Conservation (phyloP, 2,797 vertebrate genomes). For the Manis pentadactyla region DNA sequence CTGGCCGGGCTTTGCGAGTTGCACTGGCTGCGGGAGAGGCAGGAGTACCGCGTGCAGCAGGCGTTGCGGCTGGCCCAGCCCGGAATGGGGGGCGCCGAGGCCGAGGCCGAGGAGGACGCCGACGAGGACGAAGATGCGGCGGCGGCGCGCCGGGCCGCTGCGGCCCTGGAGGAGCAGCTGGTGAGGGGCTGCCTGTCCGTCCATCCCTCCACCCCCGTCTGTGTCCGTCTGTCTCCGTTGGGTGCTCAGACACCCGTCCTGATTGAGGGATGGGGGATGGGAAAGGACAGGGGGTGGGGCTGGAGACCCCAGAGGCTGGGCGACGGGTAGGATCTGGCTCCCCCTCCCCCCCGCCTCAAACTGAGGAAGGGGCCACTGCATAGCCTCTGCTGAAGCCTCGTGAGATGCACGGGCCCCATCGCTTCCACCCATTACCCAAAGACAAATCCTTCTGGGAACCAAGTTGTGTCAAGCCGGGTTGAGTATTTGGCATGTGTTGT, state of each 20-base stretch:
- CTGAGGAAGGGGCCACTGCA: not conserved
- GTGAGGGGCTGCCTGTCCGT: conserved; percentile 74
- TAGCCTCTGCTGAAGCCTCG: not conserved
- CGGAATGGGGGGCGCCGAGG: conserved; percentile 81
- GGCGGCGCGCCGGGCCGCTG: conserved; percentile 76
- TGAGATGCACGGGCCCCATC: not conserved
- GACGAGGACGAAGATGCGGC: conserved; percentile 78
- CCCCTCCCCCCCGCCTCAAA: conserved; percentile 3
- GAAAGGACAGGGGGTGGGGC: conserved; percentile 17
- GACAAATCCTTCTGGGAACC: conserved; percentile 33
- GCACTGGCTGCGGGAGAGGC: conserved; percentile 92
- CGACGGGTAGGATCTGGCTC: not conserved
- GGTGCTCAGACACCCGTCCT: conserved; percentile 47
- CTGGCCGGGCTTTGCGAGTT: conserved; percentile 93
- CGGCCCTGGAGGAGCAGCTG: conserved; percentile 82
- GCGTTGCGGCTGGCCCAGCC: conserved; percentile 90
- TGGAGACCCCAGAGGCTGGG: conserved; percentile 35
- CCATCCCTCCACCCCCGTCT: conserved; percentile 35
- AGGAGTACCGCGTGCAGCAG: conserved; percentile 92
- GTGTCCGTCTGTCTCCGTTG: conserved; percentile 25
- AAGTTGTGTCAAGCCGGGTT: conserved; percentile 34
- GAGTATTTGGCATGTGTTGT: conserved; percentile 15
- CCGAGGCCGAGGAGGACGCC: conserved; percentile 78
- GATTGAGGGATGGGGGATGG: not conserved
- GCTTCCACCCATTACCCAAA: not conserved